Conservation (phyloP, 2,797 vertebrate genomes). For the Enteromius radiatus region DNA sequence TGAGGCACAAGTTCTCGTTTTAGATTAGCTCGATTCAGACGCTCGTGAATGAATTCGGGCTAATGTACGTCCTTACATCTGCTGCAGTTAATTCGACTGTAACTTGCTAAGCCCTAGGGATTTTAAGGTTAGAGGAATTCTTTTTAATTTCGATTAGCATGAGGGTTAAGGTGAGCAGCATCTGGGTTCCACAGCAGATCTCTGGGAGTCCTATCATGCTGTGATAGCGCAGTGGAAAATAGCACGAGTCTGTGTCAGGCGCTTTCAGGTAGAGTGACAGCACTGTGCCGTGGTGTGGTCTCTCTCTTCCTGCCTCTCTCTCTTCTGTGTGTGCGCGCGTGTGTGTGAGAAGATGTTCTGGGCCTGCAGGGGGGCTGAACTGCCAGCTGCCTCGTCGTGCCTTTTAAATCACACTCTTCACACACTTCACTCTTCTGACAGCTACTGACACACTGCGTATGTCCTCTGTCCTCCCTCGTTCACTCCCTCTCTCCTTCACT, state of each 20-base stretch:
- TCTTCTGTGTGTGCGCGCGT: conserved; percentile 32
- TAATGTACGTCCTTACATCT: conserved; percentile 8
- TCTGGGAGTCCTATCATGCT: conserved; percentile 36
- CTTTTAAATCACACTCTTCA: conserved; percentile 60
- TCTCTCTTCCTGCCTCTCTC: conserved; percentile 38
- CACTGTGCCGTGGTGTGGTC: conserved; percentile 48
- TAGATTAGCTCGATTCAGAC: neutral
- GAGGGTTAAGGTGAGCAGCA: conserved; percentile 41
- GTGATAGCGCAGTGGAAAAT: conserved; percentile 38
- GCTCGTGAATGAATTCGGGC: neutral
- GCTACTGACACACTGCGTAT: conserved; percentile 59
- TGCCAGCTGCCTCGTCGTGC: conserved; percentile 60
- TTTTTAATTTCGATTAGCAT: conserved; percentile 45
- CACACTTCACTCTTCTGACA: conserved; percentile 57
- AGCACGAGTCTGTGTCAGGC: conserved; percentile 41
- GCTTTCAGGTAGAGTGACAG: conserved; percentile 59
- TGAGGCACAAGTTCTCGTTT: neutral
- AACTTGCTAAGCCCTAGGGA: conserved; percentile 17
- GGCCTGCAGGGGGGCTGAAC: conserved; percentile 60
- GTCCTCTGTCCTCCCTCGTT: conserved; percentile 56
- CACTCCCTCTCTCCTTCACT: conserved; percentile 44
- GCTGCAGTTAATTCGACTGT: conserved; percentile 6
- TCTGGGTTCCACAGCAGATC: conserved; percentile 35
- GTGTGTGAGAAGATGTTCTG: conserved; percentile 45
- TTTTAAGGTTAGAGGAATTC: conserved; percentile 34